These are phyloP conservation scores for Muricea muricata DNA, from an alignment of 92 coral and sea anemone genomes.

Conservation along the genomic window DNA sequence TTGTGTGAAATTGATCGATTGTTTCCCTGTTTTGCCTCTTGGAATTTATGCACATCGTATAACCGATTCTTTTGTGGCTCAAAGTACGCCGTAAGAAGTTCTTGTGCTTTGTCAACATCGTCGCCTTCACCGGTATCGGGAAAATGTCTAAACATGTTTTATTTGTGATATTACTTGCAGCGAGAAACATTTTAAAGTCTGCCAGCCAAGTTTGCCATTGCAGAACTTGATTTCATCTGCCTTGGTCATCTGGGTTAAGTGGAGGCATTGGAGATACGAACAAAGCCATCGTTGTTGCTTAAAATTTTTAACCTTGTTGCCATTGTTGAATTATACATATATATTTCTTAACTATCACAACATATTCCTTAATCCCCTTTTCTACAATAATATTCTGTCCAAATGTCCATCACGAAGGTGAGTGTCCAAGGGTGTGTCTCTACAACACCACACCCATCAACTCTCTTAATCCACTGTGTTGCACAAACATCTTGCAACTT, in stretches of 20 bases:
- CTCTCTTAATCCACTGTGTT: too few species aligned
- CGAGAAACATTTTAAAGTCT: conserved; percentile 18
- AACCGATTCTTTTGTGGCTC: conserved; percentile 15
- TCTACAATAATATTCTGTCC: too few species aligned
- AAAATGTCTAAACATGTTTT: conserved; percentile 30
- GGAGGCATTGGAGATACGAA: neutral
- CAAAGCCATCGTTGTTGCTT: neutral
- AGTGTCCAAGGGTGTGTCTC: too few species aligned
- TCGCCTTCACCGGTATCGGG: conserved; percentile 10
- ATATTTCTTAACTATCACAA: too few species aligned
- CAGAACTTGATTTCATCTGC: conserved; percentile 78
- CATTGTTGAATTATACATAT: too few species aligned
- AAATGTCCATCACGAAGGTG: too few species aligned
- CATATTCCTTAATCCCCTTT: too few species aligned
- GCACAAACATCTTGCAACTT: too few species aligned
- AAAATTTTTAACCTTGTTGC: too few species aligned
- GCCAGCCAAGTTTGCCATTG: conserved; percentile 85
- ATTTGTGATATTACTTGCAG: conserved; percentile 18
- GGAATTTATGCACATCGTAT: conserved; percentile 45
- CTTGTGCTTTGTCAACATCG: conserved; percentile 18
- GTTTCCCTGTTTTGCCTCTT: conserved; percentile 37
- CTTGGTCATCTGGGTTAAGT: conserved; percentile 39
- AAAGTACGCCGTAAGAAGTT: conserved; percentile 47
- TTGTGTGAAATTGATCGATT: conserved; percentile 34
- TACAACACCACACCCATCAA: too few species aligned